Base-by-base conservation (phyloP, 1,140 invertebrate species). In the Ips typographus region DNA sequence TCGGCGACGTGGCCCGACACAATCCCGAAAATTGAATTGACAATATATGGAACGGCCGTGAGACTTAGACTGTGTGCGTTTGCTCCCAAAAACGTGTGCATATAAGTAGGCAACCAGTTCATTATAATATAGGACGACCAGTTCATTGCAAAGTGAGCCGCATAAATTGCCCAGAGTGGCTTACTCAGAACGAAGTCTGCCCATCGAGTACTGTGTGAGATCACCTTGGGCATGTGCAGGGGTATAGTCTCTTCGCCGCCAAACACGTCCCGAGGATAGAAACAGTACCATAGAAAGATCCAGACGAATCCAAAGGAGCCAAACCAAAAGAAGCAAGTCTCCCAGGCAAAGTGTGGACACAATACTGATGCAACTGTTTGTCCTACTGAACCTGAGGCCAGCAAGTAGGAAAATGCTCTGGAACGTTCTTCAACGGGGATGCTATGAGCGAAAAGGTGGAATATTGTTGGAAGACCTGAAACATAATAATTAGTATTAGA, bases 51-150 rank as follows among this genome's bases (percentile, higher is more conserved):
- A 75, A 91, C 83, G 3, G 91, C 91, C 51, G 91, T 92, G 53
- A 91, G 83, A 83, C 90, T 92, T 68, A 93, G 88, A 77, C 88
- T 88, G 77, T 89, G 85, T 72, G 86, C 85, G 72, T 90, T 87
- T 8, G 88, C 90, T 22, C 87, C 88, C 37, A 93, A 82, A 76
- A 86, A 87, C 57, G 86, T 80, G 2, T 86, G 79, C 72, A 93
- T 80, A 78, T 93, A 93, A 3, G 90, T 92, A 2, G 91, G 91
- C 67, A 93, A 79, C 91, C 91, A 93, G 76, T 92, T 90, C 90
- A 92, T 92, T 71, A 93, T 90, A 67, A 93, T 91, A 74, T 93
- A 92, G 74, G 89, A 92, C 43, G 88, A 90, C 91, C 91, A 93
- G 79, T 92, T 92, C 91, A 93, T 93, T 38, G 89, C 86, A 81